phyloP scores from a whole-genome alignment of 2,797 vertebrate species.

The Antennarius maculatus region DNA sequence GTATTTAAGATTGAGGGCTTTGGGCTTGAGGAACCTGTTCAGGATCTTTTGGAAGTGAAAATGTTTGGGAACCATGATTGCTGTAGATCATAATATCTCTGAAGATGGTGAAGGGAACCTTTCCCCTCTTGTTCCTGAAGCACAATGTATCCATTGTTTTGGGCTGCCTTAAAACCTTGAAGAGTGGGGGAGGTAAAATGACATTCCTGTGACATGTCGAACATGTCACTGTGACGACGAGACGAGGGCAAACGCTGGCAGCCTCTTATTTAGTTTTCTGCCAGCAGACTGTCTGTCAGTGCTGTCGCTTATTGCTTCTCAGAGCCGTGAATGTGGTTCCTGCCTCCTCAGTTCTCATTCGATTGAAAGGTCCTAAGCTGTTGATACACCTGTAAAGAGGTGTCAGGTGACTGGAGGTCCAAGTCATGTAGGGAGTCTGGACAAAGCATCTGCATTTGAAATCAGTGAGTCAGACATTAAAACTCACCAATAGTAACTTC shows the following conservation, averaged over 20 bases:
- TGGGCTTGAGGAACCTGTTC: neutral
- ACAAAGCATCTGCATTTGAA: neutral
- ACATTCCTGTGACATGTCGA: conserved; percentile 69
- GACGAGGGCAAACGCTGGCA: conserved; percentile 57
- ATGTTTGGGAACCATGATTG: conserved; percentile 8
- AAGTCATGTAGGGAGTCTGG: neutral
- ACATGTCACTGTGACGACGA: conserved; percentile 44
- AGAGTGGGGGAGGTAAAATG: conserved; percentile 61
- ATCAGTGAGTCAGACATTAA: neutral
- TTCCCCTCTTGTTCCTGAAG: conserved; percentile 53
- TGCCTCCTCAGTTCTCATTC: conserved; percentile 13
- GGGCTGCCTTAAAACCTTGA: conserved; percentile 40
- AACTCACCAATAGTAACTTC: too few species aligned
- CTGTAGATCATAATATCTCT: conserved; percentile 33
- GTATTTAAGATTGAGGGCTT: neutral
- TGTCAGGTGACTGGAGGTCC: neutral
- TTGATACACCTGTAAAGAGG: neutral
- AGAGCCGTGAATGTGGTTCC: conserved; percentile 1
- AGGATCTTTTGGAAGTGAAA: conserved; percentile 12
- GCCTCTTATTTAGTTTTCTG: conserved; percentile 43
- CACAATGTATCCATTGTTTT: conserved; percentile 70
- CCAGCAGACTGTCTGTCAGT: conserved; percentile 46
- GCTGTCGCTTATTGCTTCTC: conserved; percentile 19
- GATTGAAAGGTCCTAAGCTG: conserved; percentile 1
- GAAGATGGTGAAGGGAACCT: conserved; percentile 46